Conservation (phyloP, 2,888 invertebrate species). For the Kuschelorhynchus macadamiae region DNA sequence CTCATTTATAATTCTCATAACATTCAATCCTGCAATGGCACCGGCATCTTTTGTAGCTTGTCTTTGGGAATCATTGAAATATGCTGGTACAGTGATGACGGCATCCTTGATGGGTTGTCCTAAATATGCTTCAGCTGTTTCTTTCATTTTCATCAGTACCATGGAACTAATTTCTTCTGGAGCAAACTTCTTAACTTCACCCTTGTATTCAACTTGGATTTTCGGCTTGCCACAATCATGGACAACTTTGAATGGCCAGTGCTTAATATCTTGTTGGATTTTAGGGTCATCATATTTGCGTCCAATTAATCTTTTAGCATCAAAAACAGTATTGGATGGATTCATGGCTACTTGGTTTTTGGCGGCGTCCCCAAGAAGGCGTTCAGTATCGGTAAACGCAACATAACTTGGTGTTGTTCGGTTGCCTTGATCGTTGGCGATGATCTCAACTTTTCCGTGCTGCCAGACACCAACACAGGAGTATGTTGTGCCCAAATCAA, state of each 20-base stretch:
- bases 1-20: constrained; percentile 87
- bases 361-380: constrained; percentile 79
- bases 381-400: constrained; percentile 79
- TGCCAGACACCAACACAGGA: constrained; percentile 88
- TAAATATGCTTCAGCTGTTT: constrained; percentile 60
- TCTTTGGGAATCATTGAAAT: constrained; percentile 77
- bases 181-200: no score
- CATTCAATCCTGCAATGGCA: constrained; percentile 74
- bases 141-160: constrained; percentile 70
- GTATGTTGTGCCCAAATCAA: constrained; percentile 88
- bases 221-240: no score
- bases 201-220: no score
- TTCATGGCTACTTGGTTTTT: constrained; percentile 83
- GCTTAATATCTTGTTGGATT: constrained; percentile 85
- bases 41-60: constrained; percentile 93
- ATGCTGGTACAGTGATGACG: constrained; percentile 58
- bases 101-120: constrained; percentile 77
- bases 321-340: constrained; percentile 80
- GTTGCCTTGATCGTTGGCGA: constrained; percentile 89
- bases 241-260: constrained; percentile 87
- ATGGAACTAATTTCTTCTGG: constrained; percentile 82
- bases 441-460: constrained; percentile 86
- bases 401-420: constrained; percentile 86
- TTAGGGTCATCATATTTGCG: constrained; percentile 83
- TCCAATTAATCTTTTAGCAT: constrained; percentile 84